A percentile compares a stretch with the other conserved stretches of the same genome.
These are phyloP conservation scores for Acanthopagrus latus DNA, from an alignment of 2,797 vertebrate species.

Conservation along the genomic window DNA sequence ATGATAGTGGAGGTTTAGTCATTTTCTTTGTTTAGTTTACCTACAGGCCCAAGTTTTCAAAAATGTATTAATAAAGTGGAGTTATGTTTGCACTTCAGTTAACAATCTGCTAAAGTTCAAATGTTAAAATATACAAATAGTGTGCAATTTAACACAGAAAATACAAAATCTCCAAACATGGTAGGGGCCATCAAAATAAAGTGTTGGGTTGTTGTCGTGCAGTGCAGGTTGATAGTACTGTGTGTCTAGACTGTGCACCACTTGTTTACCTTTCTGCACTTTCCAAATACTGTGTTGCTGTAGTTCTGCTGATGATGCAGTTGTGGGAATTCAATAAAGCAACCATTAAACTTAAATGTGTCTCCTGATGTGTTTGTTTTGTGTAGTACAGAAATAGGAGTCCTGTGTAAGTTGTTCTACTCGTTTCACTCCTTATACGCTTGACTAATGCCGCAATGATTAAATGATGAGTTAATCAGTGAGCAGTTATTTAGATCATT, in stretches of 20 bases:
- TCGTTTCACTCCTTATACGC: too few species aligned
- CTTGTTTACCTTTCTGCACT: constrained; percentile 71
- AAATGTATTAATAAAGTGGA: not conserved
- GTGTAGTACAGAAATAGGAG: not conserved
- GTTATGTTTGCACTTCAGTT: constrained; percentile 11
- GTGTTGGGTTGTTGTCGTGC: constrained; percentile 39
- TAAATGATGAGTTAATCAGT: not conserved
- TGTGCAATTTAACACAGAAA: constrained; percentile 25
- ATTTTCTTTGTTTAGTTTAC: not conserved
- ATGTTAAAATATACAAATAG: not conserved
- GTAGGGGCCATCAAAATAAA: constrained; percentile 12
- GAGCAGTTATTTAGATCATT: not conserved
- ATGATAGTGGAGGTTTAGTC: not conserved
- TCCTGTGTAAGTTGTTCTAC: not conserved
- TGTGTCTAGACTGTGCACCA: constrained; percentile 51
- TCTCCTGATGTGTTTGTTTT: constrained; percentile 9
- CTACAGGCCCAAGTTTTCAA: not conserved
- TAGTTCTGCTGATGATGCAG: constrained; percentile 62
- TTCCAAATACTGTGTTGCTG: constrained; percentile 64
- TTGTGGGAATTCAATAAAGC: constrained; percentile 74
- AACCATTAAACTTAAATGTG: constrained; percentile 25
- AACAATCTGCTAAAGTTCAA: constrained; percentile 5
- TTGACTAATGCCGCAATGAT: not conserved
- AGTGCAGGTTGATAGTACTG: constrained; percentile 39
- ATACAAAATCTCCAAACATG: constrained; percentile 2